Percentiles rank a stretch among this genome's conserved stretches.
Conservation (phyloP, 2,797 vertebrate species). For the Brotula barbata region DNA sequence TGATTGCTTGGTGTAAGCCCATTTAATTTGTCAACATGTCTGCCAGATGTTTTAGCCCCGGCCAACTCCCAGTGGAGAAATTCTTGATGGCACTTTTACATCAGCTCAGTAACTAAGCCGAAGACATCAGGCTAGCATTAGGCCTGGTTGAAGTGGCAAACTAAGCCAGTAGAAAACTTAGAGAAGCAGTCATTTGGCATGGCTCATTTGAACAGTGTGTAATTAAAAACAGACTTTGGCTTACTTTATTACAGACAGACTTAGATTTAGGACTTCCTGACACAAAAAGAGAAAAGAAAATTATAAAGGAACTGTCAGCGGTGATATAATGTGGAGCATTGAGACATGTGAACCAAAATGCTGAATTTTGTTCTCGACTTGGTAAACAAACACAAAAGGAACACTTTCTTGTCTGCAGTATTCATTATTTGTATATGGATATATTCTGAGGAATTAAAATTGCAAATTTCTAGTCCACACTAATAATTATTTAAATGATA, state of each 20-base stretch:
- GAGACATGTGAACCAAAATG: background rate
- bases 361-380: background rate
- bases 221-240: slow-evolving; percentile 49
- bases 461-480: too few relatives aligned
- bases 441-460: too few relatives aligned
- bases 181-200: slow-evolving; percentile 34
- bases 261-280: slow-evolving; percentile 31
- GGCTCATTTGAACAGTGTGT: slow-evolving; percentile 15
- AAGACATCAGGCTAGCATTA: slow-evolving; percentile 45
- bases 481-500: too few relatives aligned
- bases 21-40: background rate
- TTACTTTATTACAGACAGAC: slow-evolving; percentile 40
- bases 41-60: slow-evolving; percentile 2
- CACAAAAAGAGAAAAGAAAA: slow-evolving; percentile 30
- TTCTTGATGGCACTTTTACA: slow-evolving; percentile 11
- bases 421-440: too few relatives aligned
- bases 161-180: slow-evolving; percentile 22
- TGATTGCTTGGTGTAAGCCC: background rate
- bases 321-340: background rate
- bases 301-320: background rate
- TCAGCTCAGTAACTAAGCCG: slow-evolving; percentile 8
- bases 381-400: background rate
- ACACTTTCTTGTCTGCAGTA: too few relatives aligned
- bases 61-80: slow-evolving; percentile 9
- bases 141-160: slow-evolving; percentile 45